A percentile compares a stretch with the other conserved stretches of the same genome.
These are phyloP conservation scores for Drosophila truncata DNA, from an alignment of 1,140 invertebrate species.

Conservation along the genomic window DNA sequence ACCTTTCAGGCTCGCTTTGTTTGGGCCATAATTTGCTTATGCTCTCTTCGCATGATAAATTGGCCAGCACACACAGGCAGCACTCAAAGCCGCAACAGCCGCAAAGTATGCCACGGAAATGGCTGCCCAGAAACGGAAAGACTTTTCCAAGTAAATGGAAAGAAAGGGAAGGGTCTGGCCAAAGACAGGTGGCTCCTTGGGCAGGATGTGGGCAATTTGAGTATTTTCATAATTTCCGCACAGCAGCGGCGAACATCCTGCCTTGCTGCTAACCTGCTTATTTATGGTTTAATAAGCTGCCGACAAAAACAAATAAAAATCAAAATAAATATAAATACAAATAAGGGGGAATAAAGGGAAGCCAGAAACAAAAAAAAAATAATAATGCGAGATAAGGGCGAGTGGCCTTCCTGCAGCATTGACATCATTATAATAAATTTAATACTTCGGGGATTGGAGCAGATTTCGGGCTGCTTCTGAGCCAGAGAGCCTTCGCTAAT, in stretches of 20 bases:
- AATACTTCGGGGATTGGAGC: conserved; percentile 55
- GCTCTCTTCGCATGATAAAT: conserved; percentile 66
- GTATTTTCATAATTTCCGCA: conserved; percentile 81
- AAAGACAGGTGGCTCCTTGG: conserved; percentile 17
- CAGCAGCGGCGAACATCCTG: conserved; percentile 33
- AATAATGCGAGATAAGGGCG: conserved; percentile 18
- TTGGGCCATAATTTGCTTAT: conserved; percentile 50
- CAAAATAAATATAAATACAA: conserved; percentile 56
- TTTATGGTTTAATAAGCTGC: conserved; percentile 74
- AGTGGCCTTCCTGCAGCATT: conserved; percentile 37
- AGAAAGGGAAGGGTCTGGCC: neutral
- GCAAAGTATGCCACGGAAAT: conserved; percentile 77
- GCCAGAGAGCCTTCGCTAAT: conserved; percentile 46
- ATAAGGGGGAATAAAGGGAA: conserved; percentile 33
- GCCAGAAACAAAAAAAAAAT: conserved; percentile 15
- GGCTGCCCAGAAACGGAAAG: conserved; percentile 27
- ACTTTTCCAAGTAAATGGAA: conserved; percentile 42
- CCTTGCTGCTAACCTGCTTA: conserved; percentile 47
- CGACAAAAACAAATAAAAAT: conserved; percentile 63
- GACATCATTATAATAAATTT: conserved; percentile 71
- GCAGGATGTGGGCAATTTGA: conserved; percentile 77
- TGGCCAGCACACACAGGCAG: conserved; percentile 17
- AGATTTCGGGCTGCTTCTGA: conserved; percentile 25
- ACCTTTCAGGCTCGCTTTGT: conserved; percentile 47
- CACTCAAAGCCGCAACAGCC: conserved; percentile 44